phyloP scores from a whole-genome alignment of 2,888 invertebrate species.

The Spisula solida region DNA sequence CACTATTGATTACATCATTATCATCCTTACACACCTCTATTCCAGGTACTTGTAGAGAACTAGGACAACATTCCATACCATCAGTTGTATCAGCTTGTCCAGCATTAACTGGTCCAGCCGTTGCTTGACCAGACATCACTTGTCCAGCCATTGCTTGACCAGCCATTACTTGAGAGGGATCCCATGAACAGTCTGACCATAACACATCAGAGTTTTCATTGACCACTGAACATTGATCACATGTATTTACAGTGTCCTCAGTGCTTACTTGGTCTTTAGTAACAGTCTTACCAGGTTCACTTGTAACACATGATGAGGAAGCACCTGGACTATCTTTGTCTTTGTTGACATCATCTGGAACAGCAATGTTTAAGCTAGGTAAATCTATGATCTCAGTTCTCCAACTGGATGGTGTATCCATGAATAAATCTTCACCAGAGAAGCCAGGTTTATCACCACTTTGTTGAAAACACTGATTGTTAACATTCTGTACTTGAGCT shows the following conservation, averaged over 20 bases:
- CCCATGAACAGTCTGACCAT: slow-evolving; percentile 35
- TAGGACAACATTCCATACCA: not conserved
- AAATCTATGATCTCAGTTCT: not conserved
- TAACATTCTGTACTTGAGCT: not conserved
- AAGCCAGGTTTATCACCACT: not conserved
- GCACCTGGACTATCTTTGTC: not conserved
- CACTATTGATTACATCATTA: not conserved
- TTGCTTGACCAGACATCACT: too few relatives aligned
- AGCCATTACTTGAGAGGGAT: slow-evolving; percentile 6
- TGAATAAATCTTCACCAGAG: slow-evolving; percentile 32
- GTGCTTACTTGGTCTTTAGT: not conserved
- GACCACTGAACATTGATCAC: not conserved
- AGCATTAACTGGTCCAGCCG: not conserved
- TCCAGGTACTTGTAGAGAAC: not conserved
- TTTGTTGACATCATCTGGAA: not conserved
- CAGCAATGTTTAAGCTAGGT: not conserved
- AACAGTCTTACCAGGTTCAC: not conserved
- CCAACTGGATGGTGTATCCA: not conserved
- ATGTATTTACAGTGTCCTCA: not conserved
- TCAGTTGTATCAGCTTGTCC: slow-evolving; percentile 9
- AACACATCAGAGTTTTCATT: slow-evolving; percentile 9
- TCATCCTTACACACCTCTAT: not conserved
- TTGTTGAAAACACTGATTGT: not conserved
- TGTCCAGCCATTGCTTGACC: too few relatives aligned
- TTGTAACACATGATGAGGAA: not conserved